Base-by-base conservation (phyloP, 2,113 vertebrate genomes). In the Planiliza haematocheilus region DNA sequence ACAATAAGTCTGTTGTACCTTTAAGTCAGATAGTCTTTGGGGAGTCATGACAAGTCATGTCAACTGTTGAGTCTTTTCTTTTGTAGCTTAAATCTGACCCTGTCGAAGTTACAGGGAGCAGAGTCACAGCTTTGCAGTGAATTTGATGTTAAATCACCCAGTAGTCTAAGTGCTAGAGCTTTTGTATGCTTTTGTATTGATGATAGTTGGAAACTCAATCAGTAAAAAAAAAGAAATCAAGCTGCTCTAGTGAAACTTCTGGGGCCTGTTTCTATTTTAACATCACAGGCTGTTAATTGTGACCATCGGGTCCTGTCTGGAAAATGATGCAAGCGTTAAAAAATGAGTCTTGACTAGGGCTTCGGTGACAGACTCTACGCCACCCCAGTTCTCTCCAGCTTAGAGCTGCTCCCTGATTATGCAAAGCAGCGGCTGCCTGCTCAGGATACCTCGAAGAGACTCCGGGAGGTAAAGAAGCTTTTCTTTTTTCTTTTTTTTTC, bases 401-500 rank as follows among this genome's bases (percentile, higher is more conserved):
- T 81, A 83, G 63, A 83, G 77, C 75, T 68, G 74, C 77, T 81
- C 72, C 34, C 55, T 79, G 83, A 91, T 92, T 89, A 91, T 92
- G 84, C 85, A 91, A 91, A 88, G 75, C 79, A 66, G 72, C 12
- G 49, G 73, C 75, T 90, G 79, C 65, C 71, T 85, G 71, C 80
- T 89, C 78, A 78, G 87, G 87, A 87, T 83, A 86, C 86, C 83
- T 82, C 86, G 1, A 70, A 91, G 84, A 68, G 78, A 85, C 83
- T 81, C 86, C 38, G 16, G 55, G 86, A 88, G 83, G 69, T 70
- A 88, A 86, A 90, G 85, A 90, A 81, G 86, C 86, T 91, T 91
- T 87, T 70, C 84, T 82, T 75, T 70, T 36, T 42, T 55, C 2
- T 52, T 75, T 41, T 77, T 76, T 45, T 50, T 49, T 50, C 5